These are phyloP conservation scores for Uria lomvia DNA, from an alignment of 2,113 vertebrate genomes.

Conservation along the genomic window DNA sequence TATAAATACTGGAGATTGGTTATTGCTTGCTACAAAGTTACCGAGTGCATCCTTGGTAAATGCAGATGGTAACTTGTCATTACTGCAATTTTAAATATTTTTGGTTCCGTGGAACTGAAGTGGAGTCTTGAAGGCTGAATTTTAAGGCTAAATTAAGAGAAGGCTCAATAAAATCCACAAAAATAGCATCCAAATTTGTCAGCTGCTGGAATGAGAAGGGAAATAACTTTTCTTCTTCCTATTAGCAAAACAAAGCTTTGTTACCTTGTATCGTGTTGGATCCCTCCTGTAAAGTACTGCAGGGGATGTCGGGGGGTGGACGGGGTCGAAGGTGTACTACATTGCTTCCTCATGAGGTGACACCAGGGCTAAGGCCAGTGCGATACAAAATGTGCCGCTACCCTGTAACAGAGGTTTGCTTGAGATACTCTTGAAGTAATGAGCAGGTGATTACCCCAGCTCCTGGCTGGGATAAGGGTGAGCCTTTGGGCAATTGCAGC, in stretches of 20 bases:
- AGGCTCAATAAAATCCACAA: not conserved
- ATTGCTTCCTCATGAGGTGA: rapidly evolving
- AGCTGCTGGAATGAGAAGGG: not conserved
- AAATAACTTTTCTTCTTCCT: not conserved
- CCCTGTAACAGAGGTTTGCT: rapidly evolving
- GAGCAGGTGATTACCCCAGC: not conserved
- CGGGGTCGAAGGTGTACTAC: rapidly evolving
- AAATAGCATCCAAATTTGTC: conserved; percentile 11
- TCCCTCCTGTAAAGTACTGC: not conserved
- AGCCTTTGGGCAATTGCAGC: not conserved
- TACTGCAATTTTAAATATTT: conserved; percentile 24
- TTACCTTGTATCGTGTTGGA: not conserved
- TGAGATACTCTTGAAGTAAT: not conserved
- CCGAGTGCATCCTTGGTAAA: not conserved
- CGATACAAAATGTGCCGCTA: rapidly evolving
- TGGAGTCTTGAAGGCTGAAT: conserved; percentile 30
- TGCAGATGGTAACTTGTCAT: conserved; percentile 38
- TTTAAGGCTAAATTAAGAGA: conserved; percentile 37
- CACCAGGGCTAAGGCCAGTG: rapidly evolving
- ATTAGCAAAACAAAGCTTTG: not conserved
- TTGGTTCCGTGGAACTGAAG: not conserved
- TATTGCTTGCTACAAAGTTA: conserved; percentile 24
- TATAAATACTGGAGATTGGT: conserved; percentile 55
- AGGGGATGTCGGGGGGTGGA: rapidly evolving
- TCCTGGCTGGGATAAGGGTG: not conserved